phyloP scores from a whole-genome alignment of 2,888 invertebrate genomes.

The Cephonodes hylas region DNA sequence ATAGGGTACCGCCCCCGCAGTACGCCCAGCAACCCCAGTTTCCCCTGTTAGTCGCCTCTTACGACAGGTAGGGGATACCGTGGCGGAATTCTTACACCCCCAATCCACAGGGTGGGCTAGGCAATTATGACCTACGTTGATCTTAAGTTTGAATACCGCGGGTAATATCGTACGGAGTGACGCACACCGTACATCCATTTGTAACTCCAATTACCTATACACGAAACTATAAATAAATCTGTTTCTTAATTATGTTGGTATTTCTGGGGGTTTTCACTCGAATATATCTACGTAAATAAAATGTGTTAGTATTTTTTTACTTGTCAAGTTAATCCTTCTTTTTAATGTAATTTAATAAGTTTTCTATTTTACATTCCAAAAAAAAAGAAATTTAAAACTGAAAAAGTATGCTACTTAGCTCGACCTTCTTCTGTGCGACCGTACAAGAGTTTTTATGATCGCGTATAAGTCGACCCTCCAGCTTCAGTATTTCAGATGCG shows the following conservation, averaged over 20 bases:
- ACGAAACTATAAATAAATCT: neutral
- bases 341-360: no score
- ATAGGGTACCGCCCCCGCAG: no score
- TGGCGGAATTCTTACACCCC: no score
- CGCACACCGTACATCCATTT: neutral
- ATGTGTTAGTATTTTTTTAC: no score
- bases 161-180: neutral
- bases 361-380: no score
- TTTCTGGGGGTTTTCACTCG: neutral
- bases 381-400: neutral
- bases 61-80: no score
- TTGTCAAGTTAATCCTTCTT: no score
- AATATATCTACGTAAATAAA: no score
- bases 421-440: neutral
- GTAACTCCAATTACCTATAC: neutral
- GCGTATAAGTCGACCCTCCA: constrained; percentile 8
- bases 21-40: no score
- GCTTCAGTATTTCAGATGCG: constrained; percentile 6
- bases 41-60: no score
- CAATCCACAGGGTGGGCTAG: no score
- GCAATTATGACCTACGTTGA: neutral
- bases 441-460: neutral
- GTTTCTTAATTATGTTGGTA: neutral
- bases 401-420: neutral
- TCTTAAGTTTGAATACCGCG: neutral